These are phyloP conservation scores for Leptinotarsa undecemlineata DNA, from an alignment of 1,140 invertebrate species.

Conservation along the genomic window DNA sequence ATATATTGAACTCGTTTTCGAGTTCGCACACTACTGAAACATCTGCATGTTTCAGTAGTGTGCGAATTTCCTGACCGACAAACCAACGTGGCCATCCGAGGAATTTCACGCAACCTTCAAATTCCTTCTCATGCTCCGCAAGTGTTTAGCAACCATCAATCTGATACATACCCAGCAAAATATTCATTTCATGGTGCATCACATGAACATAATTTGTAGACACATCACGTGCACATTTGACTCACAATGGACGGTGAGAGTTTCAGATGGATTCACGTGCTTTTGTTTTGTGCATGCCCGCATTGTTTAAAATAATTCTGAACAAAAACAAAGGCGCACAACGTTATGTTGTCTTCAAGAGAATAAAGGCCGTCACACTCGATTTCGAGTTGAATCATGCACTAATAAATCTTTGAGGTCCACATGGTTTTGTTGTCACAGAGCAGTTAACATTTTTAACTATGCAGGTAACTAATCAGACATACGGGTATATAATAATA, in stretches of 20 bases:
- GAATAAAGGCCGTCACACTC: slow-evolving; percentile 25
- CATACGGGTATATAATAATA: not conserved
- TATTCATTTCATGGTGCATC: not conserved
- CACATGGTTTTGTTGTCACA: not conserved
- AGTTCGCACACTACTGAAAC: too few species aligned
- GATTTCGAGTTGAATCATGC: slow-evolving; percentile 11
- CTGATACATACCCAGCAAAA: slow-evolving; percentile 5
- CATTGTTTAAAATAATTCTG: slow-evolving; percentile 23
- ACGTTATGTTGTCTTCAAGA: slow-evolving; percentile 11
- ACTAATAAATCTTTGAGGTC: not conserved
- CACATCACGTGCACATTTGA: slow-evolving; percentile 14
- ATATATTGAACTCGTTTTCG: too few species aligned
- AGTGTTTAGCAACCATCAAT: slow-evolving; percentile 2
- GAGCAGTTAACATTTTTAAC: not conserved
- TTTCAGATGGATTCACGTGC: slow-evolving; percentile 9
- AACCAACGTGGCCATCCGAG: not conserved
- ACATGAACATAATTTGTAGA: slow-evolving; percentile 1
- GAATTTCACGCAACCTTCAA: not conserved
- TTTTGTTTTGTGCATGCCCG: slow-evolving; percentile 16
- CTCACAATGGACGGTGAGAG: slow-evolving; percentile 2
- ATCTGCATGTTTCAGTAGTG: not conserved
- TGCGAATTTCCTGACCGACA: not conserved
- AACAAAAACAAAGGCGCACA: slow-evolving; percentile 23
- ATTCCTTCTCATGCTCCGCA: not conserved
- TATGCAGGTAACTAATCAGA: not conserved